Evolutionary conservation across 2,113 vertebrate genomes (phyloP).

Genomic region (Mellivora capensis): DNA sequence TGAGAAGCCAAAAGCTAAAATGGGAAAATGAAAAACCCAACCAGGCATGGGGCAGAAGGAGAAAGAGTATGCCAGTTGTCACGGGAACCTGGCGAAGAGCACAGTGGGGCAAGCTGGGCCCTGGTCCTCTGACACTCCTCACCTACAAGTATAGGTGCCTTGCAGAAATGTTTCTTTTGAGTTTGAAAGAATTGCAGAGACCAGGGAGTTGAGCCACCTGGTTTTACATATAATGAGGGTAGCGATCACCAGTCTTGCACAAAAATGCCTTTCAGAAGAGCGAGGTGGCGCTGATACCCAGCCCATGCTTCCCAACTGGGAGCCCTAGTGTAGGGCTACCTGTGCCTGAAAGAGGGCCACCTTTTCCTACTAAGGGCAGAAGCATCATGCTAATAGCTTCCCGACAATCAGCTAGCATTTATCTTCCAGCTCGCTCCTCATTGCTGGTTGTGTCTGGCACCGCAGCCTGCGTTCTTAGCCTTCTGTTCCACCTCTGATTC

Average conservation of each 20-base stretch:
- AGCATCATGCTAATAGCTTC: not conserved
- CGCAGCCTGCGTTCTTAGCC: not conserved
- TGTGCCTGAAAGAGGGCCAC: not conserved
- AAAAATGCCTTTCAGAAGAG: not conserved
- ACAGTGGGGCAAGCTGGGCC: not conserved
- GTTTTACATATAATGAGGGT: not conserved
- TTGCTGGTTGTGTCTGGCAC: not conserved
- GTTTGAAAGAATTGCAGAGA: not conserved
- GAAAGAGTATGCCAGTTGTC: not conserved
- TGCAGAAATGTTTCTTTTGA: not conserved
- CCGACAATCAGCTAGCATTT: not conserved
- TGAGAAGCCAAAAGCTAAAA: constrained; percentile 50
- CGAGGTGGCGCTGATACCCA: not conserved
- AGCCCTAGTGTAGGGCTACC: not conserved
- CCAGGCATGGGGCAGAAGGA: not conserved
- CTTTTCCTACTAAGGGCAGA: not conserved
- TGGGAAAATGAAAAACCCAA: not conserved
- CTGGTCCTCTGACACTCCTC: accelerated
- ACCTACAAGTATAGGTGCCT: accelerated
- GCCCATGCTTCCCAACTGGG: accelerated
- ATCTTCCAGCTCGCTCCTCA: accelerated
- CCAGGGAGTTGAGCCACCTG: not conserved
- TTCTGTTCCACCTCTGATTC: not conserved
- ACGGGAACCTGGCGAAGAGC: not conserved
- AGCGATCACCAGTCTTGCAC: not conserved